Evolutionary conservation across 2,888 invertebrate species (phyloP).

Genomic region (Lepidocyrtinus sp.): DNA sequence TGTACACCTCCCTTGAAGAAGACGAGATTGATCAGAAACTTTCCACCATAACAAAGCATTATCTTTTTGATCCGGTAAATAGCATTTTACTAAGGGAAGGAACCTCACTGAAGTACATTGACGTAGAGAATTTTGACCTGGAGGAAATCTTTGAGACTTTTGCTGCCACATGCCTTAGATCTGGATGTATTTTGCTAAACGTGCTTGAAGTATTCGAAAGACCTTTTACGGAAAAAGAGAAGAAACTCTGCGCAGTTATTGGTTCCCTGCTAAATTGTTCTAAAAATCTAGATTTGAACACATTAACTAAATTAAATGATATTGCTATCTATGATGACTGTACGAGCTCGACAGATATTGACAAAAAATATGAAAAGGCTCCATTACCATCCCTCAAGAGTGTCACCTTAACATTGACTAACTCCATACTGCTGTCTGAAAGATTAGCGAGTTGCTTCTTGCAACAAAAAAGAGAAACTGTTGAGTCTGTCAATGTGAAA

Average conservation of each 20-base stretch:
- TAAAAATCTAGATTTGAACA: constrained; percentile 18
- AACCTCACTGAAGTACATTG: constrained; percentile 21
- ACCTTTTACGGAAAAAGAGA: neutral
- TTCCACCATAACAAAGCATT: neutral
- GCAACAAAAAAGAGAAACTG: constrained; percentile 17
- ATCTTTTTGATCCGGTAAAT: constrained; percentile 17
- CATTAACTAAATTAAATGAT: neutral
- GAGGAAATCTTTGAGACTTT: constrained; percentile 28
- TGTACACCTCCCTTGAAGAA: constrained; percentile 30
- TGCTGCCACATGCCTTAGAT: neutral
- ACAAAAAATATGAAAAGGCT: constrained; percentile 23
- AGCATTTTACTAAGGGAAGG: neutral
- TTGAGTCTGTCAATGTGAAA: neutral
- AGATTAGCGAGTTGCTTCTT: constrained; percentile 41
- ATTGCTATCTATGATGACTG: constrained; percentile 16
- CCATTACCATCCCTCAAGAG: neutral
- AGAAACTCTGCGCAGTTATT: constrained; percentile 1
- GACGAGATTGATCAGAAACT: constrained; percentile 42
- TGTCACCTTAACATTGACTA: constrained; percentile 30
- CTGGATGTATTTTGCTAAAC: constrained; percentile 21
- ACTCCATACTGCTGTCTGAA: constrained; percentile 25
- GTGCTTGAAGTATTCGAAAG: constrained; percentile 27
- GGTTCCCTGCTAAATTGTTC: constrained; percentile 19
- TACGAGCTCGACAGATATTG: constrained; percentile 20
- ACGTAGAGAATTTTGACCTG: constrained; percentile 42